Percentiles rank a stretch among this genome's conserved stretches.
These are phyloP conservation scores for Climacteris rufus DNA, from an alignment of 2,113 vertebrate genomes.

Conservation along the genomic window DNA sequence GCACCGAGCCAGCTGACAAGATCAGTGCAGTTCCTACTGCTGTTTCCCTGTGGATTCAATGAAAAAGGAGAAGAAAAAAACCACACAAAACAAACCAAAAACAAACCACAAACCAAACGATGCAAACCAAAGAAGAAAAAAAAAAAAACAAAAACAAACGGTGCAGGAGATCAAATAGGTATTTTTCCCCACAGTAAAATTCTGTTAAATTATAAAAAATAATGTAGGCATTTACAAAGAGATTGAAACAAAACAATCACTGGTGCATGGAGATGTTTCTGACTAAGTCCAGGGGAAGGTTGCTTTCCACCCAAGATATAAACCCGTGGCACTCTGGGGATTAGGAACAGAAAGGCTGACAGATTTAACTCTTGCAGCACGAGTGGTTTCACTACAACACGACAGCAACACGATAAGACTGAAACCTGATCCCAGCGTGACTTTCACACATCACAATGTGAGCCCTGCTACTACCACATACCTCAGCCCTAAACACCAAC, in stretches of 20 bases:
- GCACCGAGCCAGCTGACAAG: neutral
- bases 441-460: neutral
- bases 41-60: neutral
- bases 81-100: neutral
- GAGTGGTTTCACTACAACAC: neutral
- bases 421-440: neutral
- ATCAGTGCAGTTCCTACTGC: neutral
- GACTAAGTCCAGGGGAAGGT: neutral
- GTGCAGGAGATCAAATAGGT: neutral
- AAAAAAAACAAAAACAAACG: neutral
- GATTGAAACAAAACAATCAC: neutral
- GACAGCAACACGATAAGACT: neutral
- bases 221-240: neutral
- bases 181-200: neutral
- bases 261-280: neutral
- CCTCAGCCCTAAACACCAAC: neutral
- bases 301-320: neutral
- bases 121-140: neutral
- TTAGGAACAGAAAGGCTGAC: neutral
- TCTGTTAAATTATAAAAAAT: neutral
- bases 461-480: neutral
- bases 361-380: conserved; percentile 24
- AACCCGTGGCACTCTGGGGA: neutral
- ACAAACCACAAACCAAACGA: neutral
- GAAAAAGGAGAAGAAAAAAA: neutral